Percentiles rank a stretch among this genome's conserved stretches.
Evolutionary conservation across 1,140 invertebrate species (phyloP).

Genomic region (Gonioctena quinquepunctata): DNA sequence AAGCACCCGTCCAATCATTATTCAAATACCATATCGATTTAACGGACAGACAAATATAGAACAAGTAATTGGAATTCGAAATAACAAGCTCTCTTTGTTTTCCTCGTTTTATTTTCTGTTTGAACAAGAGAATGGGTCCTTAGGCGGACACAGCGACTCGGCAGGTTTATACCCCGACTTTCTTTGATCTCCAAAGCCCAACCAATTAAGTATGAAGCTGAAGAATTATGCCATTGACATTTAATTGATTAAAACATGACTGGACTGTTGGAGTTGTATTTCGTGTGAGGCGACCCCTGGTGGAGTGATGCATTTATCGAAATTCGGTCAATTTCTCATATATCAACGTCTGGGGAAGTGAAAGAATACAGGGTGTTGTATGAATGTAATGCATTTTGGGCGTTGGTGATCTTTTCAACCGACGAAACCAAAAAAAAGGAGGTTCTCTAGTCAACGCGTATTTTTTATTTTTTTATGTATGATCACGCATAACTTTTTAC

Average conservation of each 20-base stretch:
- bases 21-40: not conserved
- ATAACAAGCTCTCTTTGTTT: constrained; percentile 14
- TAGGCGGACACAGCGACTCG: not conserved
- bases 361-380: not conserved
- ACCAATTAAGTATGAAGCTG: constrained; percentile 10
- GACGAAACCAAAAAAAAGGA: no score
- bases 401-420: no score
- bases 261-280: constrained; percentile 6
- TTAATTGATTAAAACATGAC: constrained; percentile 17
- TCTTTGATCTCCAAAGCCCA: constrained; percentile 13
- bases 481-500: no score
- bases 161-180: not conserved
- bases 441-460: no score
- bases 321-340: not conserved
- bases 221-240: constrained; percentile 15
- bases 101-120: constrained; percentile 14
- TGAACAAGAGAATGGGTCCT: constrained; percentile 11
- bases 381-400: no score
- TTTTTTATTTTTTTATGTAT: no score
- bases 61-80: constrained; percentile 18
- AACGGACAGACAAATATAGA: not conserved
- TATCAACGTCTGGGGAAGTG: not conserved
- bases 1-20: not conserved
- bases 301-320: not conserved
- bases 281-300: constrained; percentile 4